Percentiles rank a stretch among this genome's conserved stretches.
Conservation (phyloP, 2,113 vertebrate species). For the Salminus brasiliensis region DNA sequence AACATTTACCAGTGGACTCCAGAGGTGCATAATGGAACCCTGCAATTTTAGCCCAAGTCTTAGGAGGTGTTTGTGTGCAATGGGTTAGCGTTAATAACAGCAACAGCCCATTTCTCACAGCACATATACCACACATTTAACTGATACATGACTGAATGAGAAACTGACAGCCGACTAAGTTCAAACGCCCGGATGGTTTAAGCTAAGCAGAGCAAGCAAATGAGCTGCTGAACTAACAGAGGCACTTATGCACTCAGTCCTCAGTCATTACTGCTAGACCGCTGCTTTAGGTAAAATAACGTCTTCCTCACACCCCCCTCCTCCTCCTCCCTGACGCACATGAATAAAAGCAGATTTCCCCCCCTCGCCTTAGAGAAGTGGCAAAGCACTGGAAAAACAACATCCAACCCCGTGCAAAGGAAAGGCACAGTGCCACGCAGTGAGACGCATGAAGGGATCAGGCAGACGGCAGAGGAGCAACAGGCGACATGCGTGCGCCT, state of each 20-base stretch:
- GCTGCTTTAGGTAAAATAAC: neutral
- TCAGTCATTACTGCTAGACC: too few species aligned
- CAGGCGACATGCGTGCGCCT: slow-evolving; percentile 74
- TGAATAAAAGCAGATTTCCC: slow-evolving; percentile 1
- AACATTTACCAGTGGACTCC: neutral
- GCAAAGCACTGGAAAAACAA: neutral
- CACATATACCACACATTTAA: too few species aligned
- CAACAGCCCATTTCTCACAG: neutral
- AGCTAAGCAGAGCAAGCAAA: neutral
- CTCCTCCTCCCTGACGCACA: neutral
- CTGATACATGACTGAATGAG: too few species aligned
- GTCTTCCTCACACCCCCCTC: neutral
- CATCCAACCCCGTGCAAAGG: neutral
- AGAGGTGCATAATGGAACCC: neutral
- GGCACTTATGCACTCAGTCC: neutral
- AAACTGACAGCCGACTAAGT: neutral
- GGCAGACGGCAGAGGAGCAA: slow-evolving; percentile 65
- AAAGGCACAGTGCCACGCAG: slow-evolving; percentile 9
- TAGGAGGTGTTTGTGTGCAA: neutral
- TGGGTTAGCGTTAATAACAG: neutral
- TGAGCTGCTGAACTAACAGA: neutral
- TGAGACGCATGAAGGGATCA: slow-evolving; percentile 11
- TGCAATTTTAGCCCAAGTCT: neutral
- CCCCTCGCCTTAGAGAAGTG: neutral
- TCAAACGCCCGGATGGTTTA: neutral